phyloP scores from a whole-genome alignment of 2,888 invertebrate genomes.

The Malacosoma neustria region DNA sequence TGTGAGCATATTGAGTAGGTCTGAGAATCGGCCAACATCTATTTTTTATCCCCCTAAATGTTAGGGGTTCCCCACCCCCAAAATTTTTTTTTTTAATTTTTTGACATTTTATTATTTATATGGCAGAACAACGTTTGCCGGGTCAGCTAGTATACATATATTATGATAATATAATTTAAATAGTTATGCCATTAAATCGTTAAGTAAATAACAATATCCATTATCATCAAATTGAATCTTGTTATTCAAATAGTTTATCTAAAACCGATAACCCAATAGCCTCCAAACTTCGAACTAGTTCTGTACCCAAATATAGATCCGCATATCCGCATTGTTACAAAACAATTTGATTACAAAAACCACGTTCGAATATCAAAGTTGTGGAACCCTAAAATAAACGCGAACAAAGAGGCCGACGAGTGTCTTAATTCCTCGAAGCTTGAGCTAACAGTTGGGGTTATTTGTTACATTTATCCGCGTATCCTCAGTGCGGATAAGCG shows the following conservation, averaged over 20 bases:
- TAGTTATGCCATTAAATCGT: no score
- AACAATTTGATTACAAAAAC: conserved; percentile 46
- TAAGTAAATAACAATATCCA: neutral
- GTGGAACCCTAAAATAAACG: conserved; percentile 14
- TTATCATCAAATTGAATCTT: neutral
- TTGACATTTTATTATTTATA: no score
- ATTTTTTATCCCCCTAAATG: no score
- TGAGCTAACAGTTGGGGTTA: neutral
- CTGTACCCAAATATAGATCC: conserved; percentile 16
- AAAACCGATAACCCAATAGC: neutral
- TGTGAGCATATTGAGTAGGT: no score
- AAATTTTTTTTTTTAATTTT: no score
- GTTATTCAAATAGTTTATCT: neutral
- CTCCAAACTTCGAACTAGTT: neutral
- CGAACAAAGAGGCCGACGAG: conserved; percentile 20
- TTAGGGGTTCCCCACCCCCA: no score
- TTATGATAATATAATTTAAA: no score
- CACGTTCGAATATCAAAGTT: conserved; percentile 15
- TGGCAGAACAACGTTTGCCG: no score
- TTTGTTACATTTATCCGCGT: neutral
- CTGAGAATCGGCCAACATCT: no score
- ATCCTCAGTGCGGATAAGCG: neutral
- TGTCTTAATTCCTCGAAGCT: conserved; percentile 6
- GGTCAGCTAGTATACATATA: no score
- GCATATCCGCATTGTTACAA: conserved; percentile 17